Evolutionary conservation across 2,888 invertebrate genomes (phyloP).

Genomic region (Tetragonisca angustula): DNA sequence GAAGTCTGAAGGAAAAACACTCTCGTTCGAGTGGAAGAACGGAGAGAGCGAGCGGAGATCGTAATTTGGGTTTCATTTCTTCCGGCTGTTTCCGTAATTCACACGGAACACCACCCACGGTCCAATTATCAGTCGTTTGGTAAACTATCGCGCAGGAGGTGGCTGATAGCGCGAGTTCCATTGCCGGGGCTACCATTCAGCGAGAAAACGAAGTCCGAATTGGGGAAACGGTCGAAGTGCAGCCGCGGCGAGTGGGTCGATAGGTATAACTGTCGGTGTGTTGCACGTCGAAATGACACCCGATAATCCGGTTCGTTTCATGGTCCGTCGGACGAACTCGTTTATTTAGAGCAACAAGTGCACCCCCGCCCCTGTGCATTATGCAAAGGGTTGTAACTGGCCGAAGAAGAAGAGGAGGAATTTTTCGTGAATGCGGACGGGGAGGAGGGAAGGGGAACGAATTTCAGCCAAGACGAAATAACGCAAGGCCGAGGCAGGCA

Average conservation of each 20-base stretch:
- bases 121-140: not conserved
- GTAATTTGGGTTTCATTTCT: not conserved
- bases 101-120: not conserved
- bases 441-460: too few relatives aligned
- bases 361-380: not conserved
- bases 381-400: not conserved
- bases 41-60: not conserved
- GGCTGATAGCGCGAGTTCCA: not conserved
- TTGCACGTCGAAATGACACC: not conserved
- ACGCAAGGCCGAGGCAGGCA: not conserved
- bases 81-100: not conserved
- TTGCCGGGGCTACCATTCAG: too few relatives aligned
- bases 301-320: conserved; percentile 7
- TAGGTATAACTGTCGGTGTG: not conserved
- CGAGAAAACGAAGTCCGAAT: not conserved
- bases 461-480: not conserved
- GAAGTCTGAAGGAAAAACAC: too few relatives aligned
- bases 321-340: conserved; percentile 17
- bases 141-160: not conserved
- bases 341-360: conserved; percentile 57
- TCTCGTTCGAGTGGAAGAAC: too few relatives aligned
- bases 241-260: not conserved
- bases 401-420: not conserved
- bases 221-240: not conserved
- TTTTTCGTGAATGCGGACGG: not conserved